Conservation (phyloP, 2,797 vertebrate genomes). For the Mycteria americana region DNA sequence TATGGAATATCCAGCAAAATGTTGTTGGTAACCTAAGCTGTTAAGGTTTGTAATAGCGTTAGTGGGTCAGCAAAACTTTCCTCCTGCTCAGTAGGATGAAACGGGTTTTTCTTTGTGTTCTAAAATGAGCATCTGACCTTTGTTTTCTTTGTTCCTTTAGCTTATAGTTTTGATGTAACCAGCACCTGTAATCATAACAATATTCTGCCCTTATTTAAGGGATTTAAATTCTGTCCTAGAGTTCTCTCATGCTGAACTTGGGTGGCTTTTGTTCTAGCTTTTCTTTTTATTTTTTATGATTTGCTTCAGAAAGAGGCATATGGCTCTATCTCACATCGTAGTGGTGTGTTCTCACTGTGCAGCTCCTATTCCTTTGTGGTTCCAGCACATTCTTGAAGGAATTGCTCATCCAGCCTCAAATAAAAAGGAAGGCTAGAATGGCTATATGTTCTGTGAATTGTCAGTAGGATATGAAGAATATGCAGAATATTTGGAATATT, state of each 20-base stretch:
- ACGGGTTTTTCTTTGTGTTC: background rate
- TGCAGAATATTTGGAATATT: background rate
- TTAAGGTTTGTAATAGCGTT: background rate
- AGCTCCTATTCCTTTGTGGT: background rate
- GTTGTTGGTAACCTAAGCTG: background rate
- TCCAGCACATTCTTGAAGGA: background rate
- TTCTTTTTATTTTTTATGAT: background rate
- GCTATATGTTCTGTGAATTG: background rate
- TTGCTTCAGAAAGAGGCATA: background rate
- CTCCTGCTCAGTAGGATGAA: background rate
- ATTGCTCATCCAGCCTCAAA: background rate
- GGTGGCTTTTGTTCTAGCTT: background rate
- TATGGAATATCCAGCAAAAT: background rate
- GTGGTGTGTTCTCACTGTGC: background rate
- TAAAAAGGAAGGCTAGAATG: background rate
- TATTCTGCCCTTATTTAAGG: background rate
- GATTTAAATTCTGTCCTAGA: background rate
- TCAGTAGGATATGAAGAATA: background rate
- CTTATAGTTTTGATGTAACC: background rate
- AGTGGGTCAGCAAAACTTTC: background rate
- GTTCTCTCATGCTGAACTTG: background rate
- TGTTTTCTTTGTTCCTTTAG: background rate
- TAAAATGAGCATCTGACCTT: background rate
- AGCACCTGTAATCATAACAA: background rate
- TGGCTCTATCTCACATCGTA: background rate